phyloP scores from a whole-genome alignment of 2,888 invertebrate genomes.

The Galeopsomyia nigrocyanea region DNA sequence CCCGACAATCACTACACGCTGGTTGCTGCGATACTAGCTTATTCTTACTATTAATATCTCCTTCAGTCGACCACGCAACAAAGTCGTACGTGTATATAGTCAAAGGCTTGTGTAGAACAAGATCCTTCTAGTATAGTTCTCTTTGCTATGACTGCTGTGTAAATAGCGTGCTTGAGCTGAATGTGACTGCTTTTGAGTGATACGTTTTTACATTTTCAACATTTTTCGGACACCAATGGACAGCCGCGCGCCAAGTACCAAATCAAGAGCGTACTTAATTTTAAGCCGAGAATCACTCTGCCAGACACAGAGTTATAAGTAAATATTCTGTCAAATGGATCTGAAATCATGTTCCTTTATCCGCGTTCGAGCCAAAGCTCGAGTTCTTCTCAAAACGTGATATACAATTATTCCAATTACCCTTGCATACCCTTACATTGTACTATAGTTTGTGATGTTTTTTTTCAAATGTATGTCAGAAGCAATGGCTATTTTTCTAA shows the following conservation, averaged over 20 bases:
- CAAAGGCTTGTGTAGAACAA: slow-evolving; percentile 33
- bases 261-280: slow-evolving; percentile 42
- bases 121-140: not conserved
- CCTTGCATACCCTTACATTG: slow-evolving; percentile 36
- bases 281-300: not conserved
- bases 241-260: slow-evolving; percentile 26
- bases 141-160: slow-evolving; percentile 25
- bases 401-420: slow-evolving; percentile 47
- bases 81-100: slow-evolving; percentile 35
- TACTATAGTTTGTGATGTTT: slow-evolving; percentile 44
- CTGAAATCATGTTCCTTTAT: slow-evolving; percentile 29
- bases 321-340: slow-evolving; percentile 28
- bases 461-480: slow-evolving; percentile 19
- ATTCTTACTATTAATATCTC: no score
- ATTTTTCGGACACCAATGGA: not conserved
- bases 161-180: slow-evolving; percentile 32
- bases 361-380: slow-evolving; percentile 25
- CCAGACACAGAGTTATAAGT: not conserved
- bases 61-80: no score
- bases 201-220: slow-evolving; percentile 44
- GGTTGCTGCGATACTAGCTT: no score
- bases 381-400: slow-evolving; percentile 43
- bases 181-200: no score
- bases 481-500: slow-evolving; percentile 48
- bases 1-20: no score